A percentile compares a stretch with the other conserved stretches of the same genome.
Conservation (phyloP, 2,888 invertebrate species). For the Acanthosoma haemorrhoidale region DNA sequence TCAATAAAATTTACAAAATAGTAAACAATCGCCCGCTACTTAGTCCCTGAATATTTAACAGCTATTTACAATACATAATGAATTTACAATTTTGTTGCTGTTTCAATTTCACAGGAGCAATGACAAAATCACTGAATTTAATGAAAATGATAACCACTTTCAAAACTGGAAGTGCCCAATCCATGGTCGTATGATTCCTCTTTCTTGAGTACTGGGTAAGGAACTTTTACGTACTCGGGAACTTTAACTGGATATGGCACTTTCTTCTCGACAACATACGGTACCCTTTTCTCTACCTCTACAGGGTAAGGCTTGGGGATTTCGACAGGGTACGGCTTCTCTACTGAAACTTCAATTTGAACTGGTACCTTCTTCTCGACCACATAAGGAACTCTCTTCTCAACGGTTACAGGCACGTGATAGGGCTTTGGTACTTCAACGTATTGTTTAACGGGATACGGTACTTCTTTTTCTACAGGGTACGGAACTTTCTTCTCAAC, state of each 20-base stretch:
- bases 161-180: no score
- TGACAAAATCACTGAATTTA: no score
- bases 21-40: no score
- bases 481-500: conserved; percentile 34
- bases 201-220: no score
- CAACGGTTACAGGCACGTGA: conserved; percentile 33
- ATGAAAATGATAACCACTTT: no score
- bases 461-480: conserved; percentile 31
- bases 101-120: no score
- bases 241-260: conserved; percentile 29
- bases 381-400: conserved; percentile 35
- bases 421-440: conserved; percentile 35
- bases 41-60: no score
- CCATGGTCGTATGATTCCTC: no score
- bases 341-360: conserved; percentile 30
- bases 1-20: no score
- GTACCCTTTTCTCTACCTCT: conserved; percentile 35
- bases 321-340: conserved; percentile 33
- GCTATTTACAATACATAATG: no score
- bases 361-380: no score
- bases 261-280: conserved; percentile 29
- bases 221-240: conserved; percentile 1
- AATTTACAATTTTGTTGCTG: no score
- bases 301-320: conserved; percentile 36
- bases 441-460: conserved; percentile 33